phyloP scores from a whole-genome alignment of 92 coral and sea anemone genomes.

The Epizoanthus stellaris region DNA sequence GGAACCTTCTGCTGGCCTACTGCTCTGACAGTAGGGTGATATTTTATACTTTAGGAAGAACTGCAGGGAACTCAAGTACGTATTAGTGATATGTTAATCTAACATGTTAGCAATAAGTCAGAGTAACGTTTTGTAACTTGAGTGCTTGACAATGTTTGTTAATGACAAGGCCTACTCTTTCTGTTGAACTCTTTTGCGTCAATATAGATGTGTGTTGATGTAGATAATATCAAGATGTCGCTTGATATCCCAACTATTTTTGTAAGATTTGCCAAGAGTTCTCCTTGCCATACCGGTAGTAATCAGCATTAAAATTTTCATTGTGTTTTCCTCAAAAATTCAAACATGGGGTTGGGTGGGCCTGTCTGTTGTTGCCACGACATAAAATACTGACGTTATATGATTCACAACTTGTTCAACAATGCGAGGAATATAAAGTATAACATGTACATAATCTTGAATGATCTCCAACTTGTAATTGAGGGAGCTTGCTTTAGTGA shows the following conservation, averaged over 20 bases:
- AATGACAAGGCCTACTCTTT: not conserved
- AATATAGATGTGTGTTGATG: too few relatives aligned
- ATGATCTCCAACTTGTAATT: not conserved
- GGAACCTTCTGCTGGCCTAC: conserved; percentile 84
- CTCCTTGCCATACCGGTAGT: too few relatives aligned
- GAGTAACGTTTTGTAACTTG: too few relatives aligned
- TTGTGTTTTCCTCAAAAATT: not conserved
- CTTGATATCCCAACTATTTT: too few relatives aligned
- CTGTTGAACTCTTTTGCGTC: not conserved
- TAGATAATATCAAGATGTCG: too few relatives aligned
- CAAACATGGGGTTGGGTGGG: not conserved
- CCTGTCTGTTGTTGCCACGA: not conserved
- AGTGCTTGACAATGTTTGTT: not conserved
- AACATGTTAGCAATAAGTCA: too few relatives aligned
- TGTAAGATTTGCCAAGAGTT: too few relatives aligned
- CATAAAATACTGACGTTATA: not conserved
- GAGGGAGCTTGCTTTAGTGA: too few relatives aligned
- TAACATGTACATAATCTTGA: too few relatives aligned
- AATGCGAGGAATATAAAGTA: too few relatives aligned
- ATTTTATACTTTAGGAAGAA: conserved; percentile 83
- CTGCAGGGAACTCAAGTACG: conserved; percentile 73
- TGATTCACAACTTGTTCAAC: not conserved
- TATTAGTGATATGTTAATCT: not conserved
- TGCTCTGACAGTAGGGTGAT: conserved; percentile 92
- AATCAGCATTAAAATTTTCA: too few relatives aligned